Base-by-base conservation (phyloP, 1,140 invertebrate genomes). In the Diploscapter pachys region DNA sequence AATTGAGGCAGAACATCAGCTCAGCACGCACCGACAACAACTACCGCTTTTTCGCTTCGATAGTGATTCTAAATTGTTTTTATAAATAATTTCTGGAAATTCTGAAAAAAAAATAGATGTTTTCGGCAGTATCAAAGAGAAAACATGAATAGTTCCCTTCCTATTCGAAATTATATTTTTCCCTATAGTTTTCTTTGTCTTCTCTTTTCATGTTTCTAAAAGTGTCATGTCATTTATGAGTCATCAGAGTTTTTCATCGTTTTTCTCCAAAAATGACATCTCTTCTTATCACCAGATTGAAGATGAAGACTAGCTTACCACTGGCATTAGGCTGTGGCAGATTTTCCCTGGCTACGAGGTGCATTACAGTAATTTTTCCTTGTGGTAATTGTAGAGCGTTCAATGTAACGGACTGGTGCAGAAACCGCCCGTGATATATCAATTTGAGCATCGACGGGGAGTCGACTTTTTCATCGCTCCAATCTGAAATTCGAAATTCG, bases 291-390 rank as follows among this genome's bases (percentile, higher is more conserved):
- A 31, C 31, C 31, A 31, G 31, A 31, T 31, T 31, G 31, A 31
- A 31, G 31, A 31, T 31, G 31, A 31, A 31, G 31, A 31, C 31
- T 31, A 63, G 67, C 81, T 71, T 51, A 96, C 94, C 94, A 91
- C 95, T 94, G 86, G 93, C 95, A 89, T 98, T 98, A 81, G 96
- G 95, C 89, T 98, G 95, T 82, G 96, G 96, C 86, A 99, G 90
- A 88, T 96, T 97, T 89, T 99, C 96, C 88, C 96, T 90, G 80
- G 96, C 94, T 85, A 99, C 95, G 81, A 99, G 91, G 90, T 99
- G 96, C 96, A 99, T 99, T 83, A 98, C 96, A 86, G 95, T 96
- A 80, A 95, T 98, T 88, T 95, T 95, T 80, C 94, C 95, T 81
- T 93, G 91, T 78, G 94, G 94, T 86, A 98, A 90, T 84, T 94